Evolutionary conservation across 2,797 vertebrate species (phyloP), one percentile per base, ranked within the genome.

Genomic region (Podarcis siculus): DNA sequence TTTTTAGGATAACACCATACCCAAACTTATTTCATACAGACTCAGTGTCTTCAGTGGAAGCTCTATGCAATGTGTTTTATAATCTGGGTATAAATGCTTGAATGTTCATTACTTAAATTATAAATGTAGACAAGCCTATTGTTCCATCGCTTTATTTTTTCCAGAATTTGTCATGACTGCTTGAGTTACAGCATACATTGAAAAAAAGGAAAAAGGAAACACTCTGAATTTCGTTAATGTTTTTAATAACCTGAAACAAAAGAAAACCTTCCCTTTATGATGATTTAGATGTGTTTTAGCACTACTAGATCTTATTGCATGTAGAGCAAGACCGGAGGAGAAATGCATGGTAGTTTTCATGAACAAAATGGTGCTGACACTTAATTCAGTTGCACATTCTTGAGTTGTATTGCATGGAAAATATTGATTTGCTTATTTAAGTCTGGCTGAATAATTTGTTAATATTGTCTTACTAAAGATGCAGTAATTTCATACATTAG

Each of bases 401-500:
- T 93, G 87, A 95, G 78, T 92, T 91, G 89, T 95, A 92, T 0
- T 91, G 97, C 97, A 97, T 97, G 97, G 94, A 92, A 89, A 94
- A 91, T 83, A 96, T 96, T 96, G 79, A 90, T 96, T 96, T 97
- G 95, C 97, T 96, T 97, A 90, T 95, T 96, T 89, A 90, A 95
- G 91, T 93, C 94, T 95, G 96, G 95, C 97, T 96, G 95, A 95
- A 93, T 96, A 92, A 93, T 95, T 95, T 96, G 89, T 95, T 96
- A 96, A 96, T 89, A 67, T 86, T 94, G 84, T 92, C 93, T 96
- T 96, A 95, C 94, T 96, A 97, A 97, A 97, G 96, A 96, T 97
- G 96, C 96, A 97, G 95, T 96, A 93, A 89, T 9, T 89, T 79
- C 88, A 69, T 92, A 67, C 90, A 86, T 93, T 88, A 96, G 80